Evolutionary conservation across 1,140 invertebrate genomes (phyloP).

Genomic region (Chymomyza costata): DNA sequence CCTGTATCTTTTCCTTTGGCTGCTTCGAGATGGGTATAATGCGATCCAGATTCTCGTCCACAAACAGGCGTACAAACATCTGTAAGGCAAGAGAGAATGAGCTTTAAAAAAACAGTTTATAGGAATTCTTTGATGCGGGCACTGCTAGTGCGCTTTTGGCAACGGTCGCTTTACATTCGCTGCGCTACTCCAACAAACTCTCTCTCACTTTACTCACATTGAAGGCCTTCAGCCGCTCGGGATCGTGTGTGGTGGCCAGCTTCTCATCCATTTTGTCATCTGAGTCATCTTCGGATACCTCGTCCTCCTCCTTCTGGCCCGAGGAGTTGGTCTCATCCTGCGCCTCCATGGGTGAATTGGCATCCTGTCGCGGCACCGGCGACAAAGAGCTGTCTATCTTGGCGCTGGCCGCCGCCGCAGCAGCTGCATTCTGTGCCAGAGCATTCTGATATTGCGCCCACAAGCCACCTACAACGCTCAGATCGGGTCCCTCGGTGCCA

Average conservation of each 20-base stretch:
- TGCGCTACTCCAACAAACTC: slow-evolving; percentile 11
- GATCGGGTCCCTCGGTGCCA: slow-evolving; percentile 72
- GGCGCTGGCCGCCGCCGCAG: slow-evolving; percentile 50
- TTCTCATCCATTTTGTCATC: slow-evolving; percentile 91
- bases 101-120: too few species aligned
- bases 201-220: slow-evolving; percentile 84
- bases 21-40: slow-evolving; percentile 98
- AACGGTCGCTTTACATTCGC: slow-evolving; percentile 67
- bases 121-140: not conserved
- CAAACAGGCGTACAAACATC: slow-evolving; percentile 98
- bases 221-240: slow-evolving; percentile 96
- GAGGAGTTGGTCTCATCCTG: slow-evolving; percentile 94
- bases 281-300: slow-evolving; percentile 92
- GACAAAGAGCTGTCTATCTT: slow-evolving; percentile 68
- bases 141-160: slow-evolving; percentile 36
- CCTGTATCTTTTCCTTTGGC: slow-evolving; percentile 98
- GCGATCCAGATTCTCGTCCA: slow-evolving; percentile 96
- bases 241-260: slow-evolving; percentile 87
- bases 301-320: slow-evolving; percentile 95
- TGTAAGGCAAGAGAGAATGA: slow-evolving; percentile 76
- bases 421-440: slow-evolving; percentile 64
- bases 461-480: slow-evolving; percentile 81
- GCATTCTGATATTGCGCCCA: slow-evolving; percentile 85
- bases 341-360: slow-evolving; percentile 78
- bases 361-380: slow-evolving; percentile 62